Percentiles rank a stretch among this genome's conserved stretches.
These are phyloP conservation scores for Perithous albicinctus DNA, from an alignment of 2,888 invertebrate genomes.

Conservation along the genomic window DNA sequence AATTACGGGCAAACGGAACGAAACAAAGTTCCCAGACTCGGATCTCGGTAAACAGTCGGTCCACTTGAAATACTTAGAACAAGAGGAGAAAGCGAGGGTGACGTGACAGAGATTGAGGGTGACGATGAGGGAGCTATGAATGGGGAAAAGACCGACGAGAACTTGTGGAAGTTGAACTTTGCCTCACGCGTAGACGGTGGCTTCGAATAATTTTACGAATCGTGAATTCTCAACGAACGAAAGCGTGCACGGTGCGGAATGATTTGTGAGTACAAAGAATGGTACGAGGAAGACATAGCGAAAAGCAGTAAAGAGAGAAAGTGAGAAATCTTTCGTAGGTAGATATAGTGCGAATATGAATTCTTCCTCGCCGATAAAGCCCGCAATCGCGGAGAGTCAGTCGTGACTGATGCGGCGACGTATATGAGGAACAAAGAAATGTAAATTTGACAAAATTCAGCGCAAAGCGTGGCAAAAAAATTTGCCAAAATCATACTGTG, in stretches of 20 bases:
- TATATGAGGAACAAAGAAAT: slow-evolving; percentile 16
- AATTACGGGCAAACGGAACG: slow-evolving; percentile 15
- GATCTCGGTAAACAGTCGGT: slow-evolving; percentile 41
- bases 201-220: slow-evolving; percentile 50
- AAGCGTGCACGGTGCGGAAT: slow-evolving; percentile 56
- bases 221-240: slow-evolving; percentile 20
- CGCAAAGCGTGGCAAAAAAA: slow-evolving; percentile 27
- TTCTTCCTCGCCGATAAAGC: slow-evolving; percentile 42
- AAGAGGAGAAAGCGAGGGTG: background rate
- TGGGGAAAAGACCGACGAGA: slow-evolving; percentile 5
- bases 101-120: background rate
- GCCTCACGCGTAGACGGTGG: slow-evolving; percentile 5
- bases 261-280: slow-evolving; percentile 44
- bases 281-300: slow-evolving; percentile 21
- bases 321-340: slow-evolving; percentile 14
- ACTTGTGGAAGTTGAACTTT: slow-evolving; percentile 44
- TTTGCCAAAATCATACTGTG: background rate
- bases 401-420: slow-evolving; percentile 35
- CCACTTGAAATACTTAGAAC: slow-evolving; percentile 35
- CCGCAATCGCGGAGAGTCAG: slow-evolving; percentile 20
- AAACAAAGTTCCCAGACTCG: slow-evolving; percentile 26
- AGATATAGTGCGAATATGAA: slow-evolving; percentile 23
- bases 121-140: slow-evolving; percentile 4
- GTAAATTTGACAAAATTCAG: slow-evolving; percentile 30
- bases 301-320: background rate